A percentile compares a stretch with the other conserved stretches of the same genome.
These are phyloP conservation scores for Phengaris arion DNA, from an alignment of 2,888 invertebrate genomes.

Conservation along the genomic window DNA sequence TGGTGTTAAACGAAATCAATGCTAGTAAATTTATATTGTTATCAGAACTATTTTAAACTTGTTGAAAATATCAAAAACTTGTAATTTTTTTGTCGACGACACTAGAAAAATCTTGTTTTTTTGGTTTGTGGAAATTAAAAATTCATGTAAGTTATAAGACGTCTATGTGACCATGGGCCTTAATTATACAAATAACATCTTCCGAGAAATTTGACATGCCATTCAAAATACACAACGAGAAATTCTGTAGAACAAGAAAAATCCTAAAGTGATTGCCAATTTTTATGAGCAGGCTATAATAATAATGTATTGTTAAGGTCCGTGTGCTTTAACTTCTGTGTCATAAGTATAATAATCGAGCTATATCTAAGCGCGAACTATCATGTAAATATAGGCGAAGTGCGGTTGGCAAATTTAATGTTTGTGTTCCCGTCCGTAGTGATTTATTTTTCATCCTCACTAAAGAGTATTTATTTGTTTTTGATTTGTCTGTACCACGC, in stretches of 20 bases:
- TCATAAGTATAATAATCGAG: constrained; percentile 15
- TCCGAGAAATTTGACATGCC: not conserved
- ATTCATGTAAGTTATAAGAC: constrained; percentile 7
- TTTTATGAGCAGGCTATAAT: not conserved
- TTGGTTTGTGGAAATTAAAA: not conserved
- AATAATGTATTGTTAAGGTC: not conserved
- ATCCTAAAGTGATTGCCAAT: not conserved
- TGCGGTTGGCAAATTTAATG: constrained; percentile 55
- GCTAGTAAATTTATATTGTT: constrained; percentile 22
- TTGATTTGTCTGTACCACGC: constrained; percentile 42
- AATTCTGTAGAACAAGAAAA: not conserved
- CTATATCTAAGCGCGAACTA: constrained; percentile 29
- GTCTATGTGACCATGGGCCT: not conserved
- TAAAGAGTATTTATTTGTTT: constrained; percentile 49
- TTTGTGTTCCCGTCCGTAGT: constrained; percentile 78
- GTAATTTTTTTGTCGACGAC: constrained; percentile 4
- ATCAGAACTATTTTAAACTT: constrained; percentile 14
- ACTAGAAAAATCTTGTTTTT: not conserved
- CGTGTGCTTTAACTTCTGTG: not conserved
- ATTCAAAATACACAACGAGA: not conserved
- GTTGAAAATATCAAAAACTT: constrained; percentile 22
- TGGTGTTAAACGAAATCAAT: constrained; percentile 18
- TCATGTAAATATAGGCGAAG: constrained; percentile 46
- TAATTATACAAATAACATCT: not conserved
- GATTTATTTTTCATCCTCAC: constrained; percentile 53